These are phyloP conservation scores for Peromyscus californicus DNA, from an alignment of 2,113 vertebrate species.

Conservation along the genomic window DNA sequence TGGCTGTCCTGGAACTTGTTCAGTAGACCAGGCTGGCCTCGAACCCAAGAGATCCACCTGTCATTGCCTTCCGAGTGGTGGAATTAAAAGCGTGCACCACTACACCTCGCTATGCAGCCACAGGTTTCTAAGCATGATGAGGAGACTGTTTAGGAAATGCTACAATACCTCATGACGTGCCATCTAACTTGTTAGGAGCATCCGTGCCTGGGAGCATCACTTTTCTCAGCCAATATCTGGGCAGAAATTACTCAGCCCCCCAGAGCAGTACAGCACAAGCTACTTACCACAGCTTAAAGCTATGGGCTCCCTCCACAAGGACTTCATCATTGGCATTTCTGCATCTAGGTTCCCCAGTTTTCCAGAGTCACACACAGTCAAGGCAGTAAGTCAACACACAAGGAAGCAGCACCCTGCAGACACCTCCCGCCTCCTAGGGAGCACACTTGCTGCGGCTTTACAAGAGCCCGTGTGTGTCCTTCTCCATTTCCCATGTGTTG, in stretches of 20 bases:
- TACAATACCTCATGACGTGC: not conserved
- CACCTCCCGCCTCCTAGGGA: not conserved
- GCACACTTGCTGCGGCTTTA: not conserved
- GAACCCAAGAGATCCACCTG: not conserved
- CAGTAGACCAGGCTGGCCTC: not conserved
- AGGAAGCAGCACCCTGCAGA: no score
- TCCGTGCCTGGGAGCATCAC: not conserved
- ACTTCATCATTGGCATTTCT: rapidly evolving
- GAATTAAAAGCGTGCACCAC: not conserved
- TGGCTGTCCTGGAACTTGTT: not conserved
- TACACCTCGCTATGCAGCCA: not conserved
- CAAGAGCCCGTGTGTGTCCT: not conserved
- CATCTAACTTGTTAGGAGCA: not conserved
- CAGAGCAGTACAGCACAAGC: not conserved
- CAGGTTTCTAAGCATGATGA: not conserved
- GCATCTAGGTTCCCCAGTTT: rapidly evolving
- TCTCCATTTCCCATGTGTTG: not conserved
- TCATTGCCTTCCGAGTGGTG: not conserved
- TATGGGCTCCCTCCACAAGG: rapidly evolving
- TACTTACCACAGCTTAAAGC: rapidly evolving
- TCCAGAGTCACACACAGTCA: not conserved
- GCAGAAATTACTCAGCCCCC: not conserved
- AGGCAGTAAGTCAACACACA: rapidly evolving
- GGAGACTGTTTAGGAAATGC: not conserved
- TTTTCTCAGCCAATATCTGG: not conserved